Evolutionary conservation across 2,888 invertebrate genomes (phyloP), one percentile per base, ranked within the genome.

Genomic region (Drosophila ezoana): DNA sequence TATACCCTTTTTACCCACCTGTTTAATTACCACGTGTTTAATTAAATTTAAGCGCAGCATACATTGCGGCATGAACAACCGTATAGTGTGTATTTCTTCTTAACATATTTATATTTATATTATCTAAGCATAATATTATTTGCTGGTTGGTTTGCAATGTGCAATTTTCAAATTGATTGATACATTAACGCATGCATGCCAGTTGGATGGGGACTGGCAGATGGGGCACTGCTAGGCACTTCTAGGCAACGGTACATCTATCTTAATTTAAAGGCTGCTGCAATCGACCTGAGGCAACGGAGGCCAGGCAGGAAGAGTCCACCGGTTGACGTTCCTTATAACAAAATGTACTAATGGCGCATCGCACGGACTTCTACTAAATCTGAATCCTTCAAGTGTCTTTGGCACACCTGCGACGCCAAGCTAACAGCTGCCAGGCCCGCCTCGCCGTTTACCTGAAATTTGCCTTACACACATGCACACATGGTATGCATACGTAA

Each of bases 371-470:
- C 61, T 58, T 41, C 57, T 28, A 28, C 28, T 77, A 69, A 86
- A 83, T 82, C 77, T 54, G 72, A 80, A 83, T 83, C 80, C 86
- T 87, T 86, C 74, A 77, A 77, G 69, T 74, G 77, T 87, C 88
- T 86, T 83, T 83, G 86, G 74, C 80, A 83, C 57, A 66, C 57
- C 65, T 49, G 5, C 64, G 51, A 58, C 61, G 37, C 57, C 45
- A 32, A 33, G 28, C 35, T 20, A n/a, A 20, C 38, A 28, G 58
- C 56, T n/a, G n/a, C n/a, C n/a, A n/a, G n/a, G n/a, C n/a, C n/a
- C n/a, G n/a, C n/a, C n/a, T n/a, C n/a, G n/a, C 62, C 58, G 57
- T 76, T 87, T 79, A 70, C 74, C 71, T 77, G 61, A 66, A 88
- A 88, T 86, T 74, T 86, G 81, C 80, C 88, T 85, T 76, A 67